These are phyloP conservation scores for Xiphorhynchus elegans DNA, from an alignment of 2,113 vertebrate genomes.

Conservation along the genomic window DNA sequence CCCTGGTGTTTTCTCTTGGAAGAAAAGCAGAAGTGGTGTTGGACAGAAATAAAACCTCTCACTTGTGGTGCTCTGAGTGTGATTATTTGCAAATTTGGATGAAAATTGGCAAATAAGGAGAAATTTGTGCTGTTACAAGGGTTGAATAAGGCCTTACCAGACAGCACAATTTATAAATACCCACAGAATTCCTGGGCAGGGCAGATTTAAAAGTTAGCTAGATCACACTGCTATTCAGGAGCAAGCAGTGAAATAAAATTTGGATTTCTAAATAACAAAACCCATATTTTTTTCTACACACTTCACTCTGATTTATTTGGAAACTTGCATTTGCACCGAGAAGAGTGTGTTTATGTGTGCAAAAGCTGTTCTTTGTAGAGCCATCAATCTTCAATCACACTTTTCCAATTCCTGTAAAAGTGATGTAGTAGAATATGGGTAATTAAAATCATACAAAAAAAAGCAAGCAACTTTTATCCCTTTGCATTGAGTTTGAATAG, in stretches of 20 bases:
- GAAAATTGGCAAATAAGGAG: neutral
- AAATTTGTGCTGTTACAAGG: neutral
- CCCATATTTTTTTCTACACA: neutral
- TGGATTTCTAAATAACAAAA: neutral
- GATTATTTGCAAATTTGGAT: neutral
- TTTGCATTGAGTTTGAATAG: neutral
- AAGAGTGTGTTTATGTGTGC: neutral
- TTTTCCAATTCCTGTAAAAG: neutral
- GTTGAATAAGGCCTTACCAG: neutral
- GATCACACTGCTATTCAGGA: neutral
- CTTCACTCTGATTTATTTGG: neutral
- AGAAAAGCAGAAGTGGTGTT: neutral
- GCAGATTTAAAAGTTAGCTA: neutral
- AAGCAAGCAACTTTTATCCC: neutral
- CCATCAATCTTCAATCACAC: neutral
- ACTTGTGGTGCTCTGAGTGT: neutral
- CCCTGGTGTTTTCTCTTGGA: neutral
- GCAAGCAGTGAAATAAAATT: neutral
- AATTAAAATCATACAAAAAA: neutral
- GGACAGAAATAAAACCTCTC: neutral
- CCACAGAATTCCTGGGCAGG: neutral
- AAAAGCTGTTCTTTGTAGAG: neutral
- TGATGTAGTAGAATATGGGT: neutral
- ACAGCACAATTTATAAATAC: neutral
- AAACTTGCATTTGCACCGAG: neutral